phyloP scores from a whole-genome alignment of 35 echinoderm and acorn worm species.

The Heliocidaris tuberculata region DNA sequence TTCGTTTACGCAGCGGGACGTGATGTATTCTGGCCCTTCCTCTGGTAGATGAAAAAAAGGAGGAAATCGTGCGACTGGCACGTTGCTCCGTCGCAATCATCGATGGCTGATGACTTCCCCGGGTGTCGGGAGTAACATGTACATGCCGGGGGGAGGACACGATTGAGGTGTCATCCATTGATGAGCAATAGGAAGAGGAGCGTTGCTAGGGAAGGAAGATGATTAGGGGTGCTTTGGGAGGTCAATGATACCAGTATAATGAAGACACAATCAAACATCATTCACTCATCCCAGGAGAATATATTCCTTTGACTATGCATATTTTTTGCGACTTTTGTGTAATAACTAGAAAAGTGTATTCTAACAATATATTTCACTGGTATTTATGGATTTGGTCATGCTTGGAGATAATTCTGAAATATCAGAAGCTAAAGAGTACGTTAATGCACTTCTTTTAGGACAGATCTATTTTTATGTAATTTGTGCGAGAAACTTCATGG shows the following conservation, averaged over 20 bases:
- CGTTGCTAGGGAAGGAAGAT: not conserved
- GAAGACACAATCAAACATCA: not conserved
- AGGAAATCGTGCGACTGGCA: conserved; percentile 7
- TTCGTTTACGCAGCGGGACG: conserved; percentile 11
- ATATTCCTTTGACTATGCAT: not conserved
- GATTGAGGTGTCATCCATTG: conserved; percentile 21
- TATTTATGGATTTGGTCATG: no score
- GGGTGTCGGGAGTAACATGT: conserved; percentile 11
- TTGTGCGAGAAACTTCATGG: no score
- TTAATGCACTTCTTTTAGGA: no score
- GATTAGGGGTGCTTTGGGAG: not conserved
- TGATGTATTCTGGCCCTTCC: not conserved
- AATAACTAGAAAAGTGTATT: no score
- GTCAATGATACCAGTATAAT: not conserved
- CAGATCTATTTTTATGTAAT: no score
- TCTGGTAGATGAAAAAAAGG: not conserved
- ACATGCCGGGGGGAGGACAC: not conserved
- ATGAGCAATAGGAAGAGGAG: not conserved
- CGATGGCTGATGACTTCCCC: conserved; percentile 19
- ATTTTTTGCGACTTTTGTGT: no score
- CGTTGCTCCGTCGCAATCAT: not conserved
- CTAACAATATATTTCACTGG: no score
- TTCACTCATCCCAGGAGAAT: not conserved
- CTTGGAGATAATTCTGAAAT: no score
- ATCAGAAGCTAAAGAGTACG: no score